These are phyloP conservation scores for Eufriesea mexicana DNA, from an alignment of 1,140 invertebrate species.

Conservation along the genomic window DNA sequence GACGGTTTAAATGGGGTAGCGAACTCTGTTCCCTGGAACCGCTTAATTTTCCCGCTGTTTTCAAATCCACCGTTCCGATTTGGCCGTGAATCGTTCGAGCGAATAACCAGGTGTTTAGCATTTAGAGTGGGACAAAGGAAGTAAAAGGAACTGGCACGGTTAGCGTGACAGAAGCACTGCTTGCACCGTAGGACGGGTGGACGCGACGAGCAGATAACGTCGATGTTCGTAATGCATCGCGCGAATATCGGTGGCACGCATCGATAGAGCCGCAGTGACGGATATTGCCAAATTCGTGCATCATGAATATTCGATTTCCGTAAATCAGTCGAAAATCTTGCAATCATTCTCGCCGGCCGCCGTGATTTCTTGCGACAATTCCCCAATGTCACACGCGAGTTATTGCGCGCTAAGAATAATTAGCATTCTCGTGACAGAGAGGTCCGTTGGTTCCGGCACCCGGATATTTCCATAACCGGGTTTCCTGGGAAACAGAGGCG, in stretches of 20 bases:
- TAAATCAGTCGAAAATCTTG: conserved; percentile 63
- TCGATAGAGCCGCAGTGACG: conserved; percentile 70
- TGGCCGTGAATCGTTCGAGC: neutral
- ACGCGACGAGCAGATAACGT: conserved; percentile 71
- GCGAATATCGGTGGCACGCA: conserved; percentile 67
- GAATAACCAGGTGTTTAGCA: neutral
- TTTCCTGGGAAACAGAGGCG: no score
- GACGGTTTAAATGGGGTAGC: no score
- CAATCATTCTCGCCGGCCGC: neutral
- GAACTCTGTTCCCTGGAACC: no score
- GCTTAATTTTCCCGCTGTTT: no score
- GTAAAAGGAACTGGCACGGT: neutral
- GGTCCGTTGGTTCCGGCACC: neutral
- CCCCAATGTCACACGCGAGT: neutral
- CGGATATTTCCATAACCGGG: no score
- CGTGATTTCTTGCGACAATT: conserved; percentile 4
- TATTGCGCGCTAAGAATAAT: no score
- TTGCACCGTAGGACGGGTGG: conserved; percentile 56
- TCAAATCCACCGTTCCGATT: neutral
- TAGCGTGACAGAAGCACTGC: neutral
- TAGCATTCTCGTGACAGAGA: no score
- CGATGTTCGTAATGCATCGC: conserved; percentile 68
- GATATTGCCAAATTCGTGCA: conserved; percentile 78
- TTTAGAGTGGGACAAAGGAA: neutral
- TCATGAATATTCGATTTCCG: conserved; percentile 76